Evolutionary conservation across 2,797 vertebrate genomes (phyloP).

Genomic region (Diglossa cyanea): DNA sequence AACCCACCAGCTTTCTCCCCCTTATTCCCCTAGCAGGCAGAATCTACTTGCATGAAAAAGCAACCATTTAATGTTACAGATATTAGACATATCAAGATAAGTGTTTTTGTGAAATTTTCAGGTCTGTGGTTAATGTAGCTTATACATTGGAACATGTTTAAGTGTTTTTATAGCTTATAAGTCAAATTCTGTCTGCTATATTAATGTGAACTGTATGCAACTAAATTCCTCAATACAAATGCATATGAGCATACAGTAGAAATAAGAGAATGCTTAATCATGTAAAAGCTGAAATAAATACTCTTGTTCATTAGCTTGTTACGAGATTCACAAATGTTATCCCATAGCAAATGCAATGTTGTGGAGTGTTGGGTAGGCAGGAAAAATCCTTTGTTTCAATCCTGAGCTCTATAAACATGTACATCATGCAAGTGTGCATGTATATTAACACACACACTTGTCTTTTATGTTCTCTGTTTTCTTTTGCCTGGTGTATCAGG

Average conservation of each 20-base stretch:
- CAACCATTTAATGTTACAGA: neutral
- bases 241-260: rapidly evolving
- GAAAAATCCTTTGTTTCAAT: neutral
- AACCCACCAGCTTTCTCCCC: neutral
- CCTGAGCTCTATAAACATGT: neutral
- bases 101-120: neutral
- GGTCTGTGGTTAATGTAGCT: neutral
- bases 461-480: neutral
- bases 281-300: neutral
- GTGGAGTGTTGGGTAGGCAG: neutral
- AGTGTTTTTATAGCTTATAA: neutral
- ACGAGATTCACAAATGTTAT: rapidly evolving
- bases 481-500: neutral
- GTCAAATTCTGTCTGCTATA: neutral
- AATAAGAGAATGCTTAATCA: neutral
- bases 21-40: neutral
- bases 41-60: neutral
- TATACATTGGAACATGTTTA: neutral
- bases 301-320: neutral
- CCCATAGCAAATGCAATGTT: neutral
- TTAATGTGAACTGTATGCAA: neutral
- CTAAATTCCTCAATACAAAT: neutral
- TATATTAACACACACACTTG: rapidly evolving
- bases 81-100: rapidly evolving
- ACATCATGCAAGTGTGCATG: rapidly evolving